Percentiles rank a stretch among this genome's conserved stretches.
Conservation (phyloP, 30 jellyfish, hydroid and myxozoan species). For the Catostylus mosaicus region DNA sequence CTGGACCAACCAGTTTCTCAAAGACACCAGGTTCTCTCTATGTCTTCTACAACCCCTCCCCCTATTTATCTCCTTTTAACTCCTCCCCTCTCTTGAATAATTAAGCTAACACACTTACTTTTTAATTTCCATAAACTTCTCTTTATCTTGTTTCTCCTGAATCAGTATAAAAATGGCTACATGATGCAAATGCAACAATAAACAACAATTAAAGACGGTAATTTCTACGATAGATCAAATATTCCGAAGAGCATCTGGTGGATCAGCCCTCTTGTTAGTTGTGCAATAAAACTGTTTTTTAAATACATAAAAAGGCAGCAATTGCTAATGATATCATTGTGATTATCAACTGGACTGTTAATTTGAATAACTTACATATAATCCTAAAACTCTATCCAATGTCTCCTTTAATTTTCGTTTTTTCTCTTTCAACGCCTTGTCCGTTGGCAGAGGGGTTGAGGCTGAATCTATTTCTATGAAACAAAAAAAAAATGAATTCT, state of each 20-base stretch:
- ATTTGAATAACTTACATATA: conserved; percentile 77
- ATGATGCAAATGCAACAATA: not conserved
- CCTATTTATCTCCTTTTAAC: not conserved
- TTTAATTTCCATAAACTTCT: conserved; percentile 85
- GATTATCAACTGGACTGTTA: no score
- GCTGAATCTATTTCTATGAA: conserved; percentile 85
- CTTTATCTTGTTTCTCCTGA: conserved; percentile 90
- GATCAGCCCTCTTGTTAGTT: no score
- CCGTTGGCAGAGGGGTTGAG: conserved; percentile 77
- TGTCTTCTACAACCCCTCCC: not conserved
- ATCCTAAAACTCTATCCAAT: conserved; percentile 65
- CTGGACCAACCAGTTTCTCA: not conserved
- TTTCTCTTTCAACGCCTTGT: conserved; percentile 89
- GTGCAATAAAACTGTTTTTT: no score
- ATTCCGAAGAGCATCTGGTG: no score
- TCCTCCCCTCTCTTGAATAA: not conserved
- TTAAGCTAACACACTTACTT: conserved; percentile 61
- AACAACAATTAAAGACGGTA: no score
- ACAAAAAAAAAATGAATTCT: not conserved
- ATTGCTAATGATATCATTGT: no score
- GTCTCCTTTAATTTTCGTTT: conserved; percentile 90
- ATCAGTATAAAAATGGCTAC: not conserved
- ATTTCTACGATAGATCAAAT: no score
- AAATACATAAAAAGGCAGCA: no score
- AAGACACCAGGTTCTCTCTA: not conserved